A percentile compares a stretch with the other conserved stretches of the same genome.
Evolutionary conservation across 2,888 invertebrate genomes (phyloP).

Genomic region (Lordiphosa fenestrarum): DNA sequence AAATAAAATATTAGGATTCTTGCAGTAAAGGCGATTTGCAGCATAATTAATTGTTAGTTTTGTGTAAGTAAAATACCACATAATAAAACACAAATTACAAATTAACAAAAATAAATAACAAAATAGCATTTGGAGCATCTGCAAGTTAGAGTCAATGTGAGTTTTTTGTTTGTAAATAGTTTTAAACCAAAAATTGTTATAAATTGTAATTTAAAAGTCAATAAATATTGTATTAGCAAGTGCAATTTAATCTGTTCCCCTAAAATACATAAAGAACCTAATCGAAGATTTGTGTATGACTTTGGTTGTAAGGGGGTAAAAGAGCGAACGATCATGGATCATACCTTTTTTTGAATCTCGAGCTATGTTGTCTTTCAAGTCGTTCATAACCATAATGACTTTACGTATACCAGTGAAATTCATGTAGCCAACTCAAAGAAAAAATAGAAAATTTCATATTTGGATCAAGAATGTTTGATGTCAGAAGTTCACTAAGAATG

Average conservation of each 20-base stretch:
- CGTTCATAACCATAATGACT: too few relatives aligned
- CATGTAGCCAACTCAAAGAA: too few relatives aligned
- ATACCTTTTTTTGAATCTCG: too few relatives aligned
- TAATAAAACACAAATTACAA: constrained; percentile 25
- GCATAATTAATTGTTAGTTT: constrained; percentile 58
- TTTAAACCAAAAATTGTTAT: constrained; percentile 65
- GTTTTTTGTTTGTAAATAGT: constrained; percentile 69
- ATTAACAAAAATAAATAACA: constrained; percentile 8
- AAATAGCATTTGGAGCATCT: constrained; percentile 40
- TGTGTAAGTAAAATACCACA: constrained; percentile 21
- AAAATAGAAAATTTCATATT: too few relatives aligned
- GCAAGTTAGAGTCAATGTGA: constrained; percentile 48
- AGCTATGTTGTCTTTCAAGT: too few relatives aligned
- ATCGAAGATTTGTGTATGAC: constrained; percentile 7
- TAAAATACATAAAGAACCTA: constrained; percentile 31
- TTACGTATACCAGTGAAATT: too few relatives aligned
- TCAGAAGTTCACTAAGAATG: too few relatives aligned
- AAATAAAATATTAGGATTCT: constrained; percentile 66
- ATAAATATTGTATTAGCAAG: constrained; percentile 68
- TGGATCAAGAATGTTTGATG: too few relatives aligned
- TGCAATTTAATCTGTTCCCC: constrained; percentile 44
- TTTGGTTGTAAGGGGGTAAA: neutral
- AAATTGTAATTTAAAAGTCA: constrained; percentile 69
- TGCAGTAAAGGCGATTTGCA: constrained; percentile 36
- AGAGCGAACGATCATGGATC: too few relatives aligned